Percentiles rank a stretch among this genome's conserved stretches.
phyloP scores from a whole-genome alignment of 2,113 vertebrate genomes.

The Cygnus buccinator region DNA sequence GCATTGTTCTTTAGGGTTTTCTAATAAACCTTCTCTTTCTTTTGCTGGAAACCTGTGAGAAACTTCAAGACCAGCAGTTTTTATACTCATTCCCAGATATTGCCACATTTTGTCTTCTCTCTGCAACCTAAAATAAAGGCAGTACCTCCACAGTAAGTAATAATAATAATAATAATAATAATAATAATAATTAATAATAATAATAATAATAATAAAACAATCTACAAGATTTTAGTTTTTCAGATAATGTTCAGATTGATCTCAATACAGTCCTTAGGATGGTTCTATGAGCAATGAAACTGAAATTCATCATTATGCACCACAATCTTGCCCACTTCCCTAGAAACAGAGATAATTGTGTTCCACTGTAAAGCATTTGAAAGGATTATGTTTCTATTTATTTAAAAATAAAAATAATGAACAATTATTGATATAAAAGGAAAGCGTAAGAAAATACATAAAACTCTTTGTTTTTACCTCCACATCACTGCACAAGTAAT shows the following conservation, averaged over 20 bases:
- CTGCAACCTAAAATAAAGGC: neutral
- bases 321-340: neutral
- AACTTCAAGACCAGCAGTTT: neutral
- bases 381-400: neutral
- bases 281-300: neutral
- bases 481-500: constrained; percentile 17
- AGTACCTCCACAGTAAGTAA: neutral
- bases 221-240: neutral
- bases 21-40: neutral
- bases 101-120: neutral
- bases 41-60: neutral
- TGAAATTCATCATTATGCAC: neutral
- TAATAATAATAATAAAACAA: no score
- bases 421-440: neutral
- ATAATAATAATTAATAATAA: no score
- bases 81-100: neutral
- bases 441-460: constrained; percentile 26
- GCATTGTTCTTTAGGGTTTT: neutral
- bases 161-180: no score
- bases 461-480: constrained; percentile 46
- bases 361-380: neutral
- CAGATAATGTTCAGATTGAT: neutral
- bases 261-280: neutral
- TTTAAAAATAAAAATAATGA: neutral
- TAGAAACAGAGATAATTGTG: neutral